phyloP scores from a whole-genome alignment of 35 echinoderm and acorn worm species.

The Stichopus chloronotus region DNA sequence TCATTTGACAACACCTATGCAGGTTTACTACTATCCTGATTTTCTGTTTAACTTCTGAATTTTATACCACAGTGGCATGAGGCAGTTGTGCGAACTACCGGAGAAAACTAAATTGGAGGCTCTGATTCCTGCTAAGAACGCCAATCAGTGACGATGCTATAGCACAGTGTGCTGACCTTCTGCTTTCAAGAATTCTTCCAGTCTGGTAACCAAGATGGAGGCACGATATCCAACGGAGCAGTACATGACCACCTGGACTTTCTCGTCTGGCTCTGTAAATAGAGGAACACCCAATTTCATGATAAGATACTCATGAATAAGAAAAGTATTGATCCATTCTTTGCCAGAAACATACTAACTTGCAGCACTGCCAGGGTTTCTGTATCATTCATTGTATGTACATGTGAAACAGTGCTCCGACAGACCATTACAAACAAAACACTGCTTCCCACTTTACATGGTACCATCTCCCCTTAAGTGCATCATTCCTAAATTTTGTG shows the following conservation, averaged over 20 bases:
- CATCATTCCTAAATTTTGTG: too few relatives aligned
- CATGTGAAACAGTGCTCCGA: too few relatives aligned
- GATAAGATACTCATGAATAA: background rate
- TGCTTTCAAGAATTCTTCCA: background rate
- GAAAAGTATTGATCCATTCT: background rate
- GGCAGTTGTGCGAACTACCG: background rate
- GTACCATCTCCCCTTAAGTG: too few relatives aligned
- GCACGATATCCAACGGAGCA: slow-evolving; percentile 77
- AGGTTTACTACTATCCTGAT: background rate
- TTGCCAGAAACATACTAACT: background rate
- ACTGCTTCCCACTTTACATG: too few relatives aligned
- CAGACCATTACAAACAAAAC: too few relatives aligned
- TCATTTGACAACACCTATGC: too few relatives aligned
- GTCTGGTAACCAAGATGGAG: slow-evolving; percentile 23
- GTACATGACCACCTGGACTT: slow-evolving; percentile 65
- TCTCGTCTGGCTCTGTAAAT: slow-evolving; percentile 6
- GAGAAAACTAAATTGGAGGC: background rate
- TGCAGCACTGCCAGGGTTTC: too few relatives aligned
- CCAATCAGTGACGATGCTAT: background rate
- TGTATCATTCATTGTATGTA: too few relatives aligned
- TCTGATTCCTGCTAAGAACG: background rate
- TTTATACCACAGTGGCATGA: background rate
- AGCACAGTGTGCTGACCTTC: background rate
- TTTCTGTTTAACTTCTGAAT: background rate
- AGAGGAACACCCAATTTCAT: background rate